Evolutionary conservation across 2,888 invertebrate species (phyloP), one percentile per base, ranked within the genome.

Genomic region (Acheta domesticus): DNA sequence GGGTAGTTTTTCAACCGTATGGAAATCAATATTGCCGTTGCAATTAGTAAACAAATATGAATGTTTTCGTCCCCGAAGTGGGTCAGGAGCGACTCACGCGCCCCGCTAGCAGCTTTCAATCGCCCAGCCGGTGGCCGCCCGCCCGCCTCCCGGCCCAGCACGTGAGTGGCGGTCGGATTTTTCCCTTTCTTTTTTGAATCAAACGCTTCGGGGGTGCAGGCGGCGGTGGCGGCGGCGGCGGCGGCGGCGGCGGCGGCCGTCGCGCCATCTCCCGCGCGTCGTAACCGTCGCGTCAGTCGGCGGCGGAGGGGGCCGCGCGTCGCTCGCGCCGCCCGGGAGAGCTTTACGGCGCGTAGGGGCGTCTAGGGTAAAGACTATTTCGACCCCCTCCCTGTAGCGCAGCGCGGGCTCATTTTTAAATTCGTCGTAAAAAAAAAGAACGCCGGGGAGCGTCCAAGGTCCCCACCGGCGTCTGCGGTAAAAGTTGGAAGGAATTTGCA

Each of bases 381-480:
- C 62, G 62, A 62, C 14, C 62, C 62, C 62, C n/a, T 62, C 62
- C n/a, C 16, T 62, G n/a, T 14, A 19, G 16, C n/a, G 62, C 14
- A 62, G 62, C 62, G 62, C 62, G 62, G 62, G 62, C 62, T 62
- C 62, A 62, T 62, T 62, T 62, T 62, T 62, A 62, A 62, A 62
- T 62, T 62, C 62, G 62, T 62, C 62, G 62, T 62, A 62, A 62
- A 62, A 62, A 62, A 50, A 62, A n/a, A 14, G 62, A n/a, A 14
- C 16, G 62, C 16, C 16, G 16, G 16, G 62, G 62, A 14, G n/a
- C 16, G 16, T 14, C 62, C 62, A 62, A 62, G 62, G 62, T 62
- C 62, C 62, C 62, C 62, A 62, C 62, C 62, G 62, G 62, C 62
- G 62, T 62, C 62, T 62, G 62, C 62, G 62, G 62, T 62, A 62